Conservation (phyloP, 1,140 invertebrate species). For the Coptotermes formosanus region DNA sequence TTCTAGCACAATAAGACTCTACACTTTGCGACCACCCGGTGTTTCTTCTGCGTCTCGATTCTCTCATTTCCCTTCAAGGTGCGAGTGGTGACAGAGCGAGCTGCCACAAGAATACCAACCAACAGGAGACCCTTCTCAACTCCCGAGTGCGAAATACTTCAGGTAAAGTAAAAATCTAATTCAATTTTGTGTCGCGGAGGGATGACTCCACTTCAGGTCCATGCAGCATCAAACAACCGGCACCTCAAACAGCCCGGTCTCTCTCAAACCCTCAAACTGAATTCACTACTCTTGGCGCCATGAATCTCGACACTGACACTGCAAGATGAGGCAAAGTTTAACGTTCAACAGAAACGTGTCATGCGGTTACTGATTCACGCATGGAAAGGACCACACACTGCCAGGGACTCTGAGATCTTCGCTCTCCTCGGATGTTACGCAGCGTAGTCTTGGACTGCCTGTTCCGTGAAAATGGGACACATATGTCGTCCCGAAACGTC, state of each 20-base stretch:
- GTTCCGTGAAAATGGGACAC: no score
- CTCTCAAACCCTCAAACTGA: background rate
- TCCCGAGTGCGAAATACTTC: background rate
- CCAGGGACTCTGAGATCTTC: no score
- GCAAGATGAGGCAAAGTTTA: no score
- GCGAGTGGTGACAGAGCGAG: background rate
- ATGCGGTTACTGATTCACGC: no score
- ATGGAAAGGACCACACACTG: no score
- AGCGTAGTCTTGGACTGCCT: no score
- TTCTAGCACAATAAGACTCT: background rate
- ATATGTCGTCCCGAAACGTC: no score
- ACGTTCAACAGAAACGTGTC: no score
- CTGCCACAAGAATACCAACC: background rate
- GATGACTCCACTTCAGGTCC: background rate
- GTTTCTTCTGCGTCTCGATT: no score
- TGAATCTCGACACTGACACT: no score
- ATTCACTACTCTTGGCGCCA: background rate
- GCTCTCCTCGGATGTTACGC: no score
- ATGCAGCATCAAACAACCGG: background rate
- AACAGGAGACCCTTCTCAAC: background rate
- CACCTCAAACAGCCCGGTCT: background rate
- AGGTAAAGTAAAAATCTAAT: slow-evolving; percentile 5
- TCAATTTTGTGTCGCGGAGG: background rate
- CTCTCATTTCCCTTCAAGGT: background rate
- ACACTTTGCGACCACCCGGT: background rate